Base-by-base conservation (phyloP, 2,797 vertebrate genomes). In the Dallia pectoralis region DNA sequence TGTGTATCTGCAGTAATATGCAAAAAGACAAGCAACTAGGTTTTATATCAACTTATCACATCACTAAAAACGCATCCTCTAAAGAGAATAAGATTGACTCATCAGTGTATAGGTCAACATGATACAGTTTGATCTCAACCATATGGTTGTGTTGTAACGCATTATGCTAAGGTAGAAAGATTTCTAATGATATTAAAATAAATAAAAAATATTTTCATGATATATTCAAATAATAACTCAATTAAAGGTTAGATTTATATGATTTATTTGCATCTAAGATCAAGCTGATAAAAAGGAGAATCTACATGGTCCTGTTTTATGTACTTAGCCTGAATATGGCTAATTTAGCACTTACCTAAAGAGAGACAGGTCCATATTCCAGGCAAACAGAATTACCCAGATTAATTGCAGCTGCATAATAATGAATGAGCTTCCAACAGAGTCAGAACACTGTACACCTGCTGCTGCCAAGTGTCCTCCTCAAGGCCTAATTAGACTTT, bases 381-480 rank as follows among this genome's bases (percentile, higher is more conserved):
- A 56, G 53, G 22, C 3, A 25, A 56, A 1, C 22, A 3, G 25
- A 56, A 56, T 56, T 29, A 67, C 51, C 32, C 16, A 68, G 70
- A 81, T 82, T 82, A 80, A 85, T 72, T 76, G 80, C 66, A 69
- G 75, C 76, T 78, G 79, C 70, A 81, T 82, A 70, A 69, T 74
- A 76, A 85, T 77, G 69, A 81, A 79, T 67, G 71, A 51, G 18
- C 72, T 73, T 83, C 72, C 64, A 81, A 74, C 25, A 47, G 68
- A 59, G 36, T 73, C 27, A 69, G 74, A 70, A 85, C 84, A 74
- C 53, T 22, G 59, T 33, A 65, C 70, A 74, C 73, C 40, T 79
- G 51, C 67, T 51, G 30, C 30, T 74, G 70, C 64, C 72, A 80
- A 79, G 64, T 66, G 61, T 69, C 70, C 73, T 47, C 33, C 3